Conservation (phyloP, 2,888 invertebrate genomes). For the Parnassius glacialis region DNA sequence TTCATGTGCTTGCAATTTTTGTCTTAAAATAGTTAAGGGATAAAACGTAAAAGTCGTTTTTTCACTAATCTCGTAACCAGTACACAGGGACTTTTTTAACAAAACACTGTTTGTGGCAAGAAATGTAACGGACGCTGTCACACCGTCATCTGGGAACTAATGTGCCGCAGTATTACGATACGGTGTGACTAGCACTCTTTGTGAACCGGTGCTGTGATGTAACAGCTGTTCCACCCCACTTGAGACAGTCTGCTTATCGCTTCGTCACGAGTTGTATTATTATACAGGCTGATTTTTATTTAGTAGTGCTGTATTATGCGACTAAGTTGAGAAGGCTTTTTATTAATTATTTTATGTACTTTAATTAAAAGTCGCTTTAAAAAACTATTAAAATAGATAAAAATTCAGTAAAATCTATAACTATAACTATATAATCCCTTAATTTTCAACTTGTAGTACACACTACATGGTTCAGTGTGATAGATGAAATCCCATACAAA, state of each 20-base stretch:
- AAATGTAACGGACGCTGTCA: slow-evolving; percentile 10
- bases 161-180: not conserved
- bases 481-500: no score
- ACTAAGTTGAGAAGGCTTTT: slow-evolving; percentile 36
- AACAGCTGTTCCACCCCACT: slow-evolving; percentile 42
- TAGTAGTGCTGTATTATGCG: slow-evolving; percentile 37
- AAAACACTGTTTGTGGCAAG: not conserved
- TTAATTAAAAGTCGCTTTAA: no score
- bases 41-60: not conserved
- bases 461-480: no score
- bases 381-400: no score
- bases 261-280: slow-evolving; percentile 32
- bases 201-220: slow-evolving; percentile 37
- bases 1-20: no score
- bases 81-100: slow-evolving; percentile 10
- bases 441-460: no score
- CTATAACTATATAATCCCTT: no score
- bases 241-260: not conserved
- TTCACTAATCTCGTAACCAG: slow-evolving; percentile 6
- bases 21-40: no score
- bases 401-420: no score
- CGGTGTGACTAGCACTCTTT: slow-evolving; percentile 12
- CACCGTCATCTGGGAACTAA: slow-evolving; percentile 1
- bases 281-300: slow-evolving; percentile 54
- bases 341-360: no score